Evolutionary conservation across 2,797 vertebrate genomes (phyloP), one percentile per base, ranked within the genome.

Genomic region (Coilia nasus): DNA sequence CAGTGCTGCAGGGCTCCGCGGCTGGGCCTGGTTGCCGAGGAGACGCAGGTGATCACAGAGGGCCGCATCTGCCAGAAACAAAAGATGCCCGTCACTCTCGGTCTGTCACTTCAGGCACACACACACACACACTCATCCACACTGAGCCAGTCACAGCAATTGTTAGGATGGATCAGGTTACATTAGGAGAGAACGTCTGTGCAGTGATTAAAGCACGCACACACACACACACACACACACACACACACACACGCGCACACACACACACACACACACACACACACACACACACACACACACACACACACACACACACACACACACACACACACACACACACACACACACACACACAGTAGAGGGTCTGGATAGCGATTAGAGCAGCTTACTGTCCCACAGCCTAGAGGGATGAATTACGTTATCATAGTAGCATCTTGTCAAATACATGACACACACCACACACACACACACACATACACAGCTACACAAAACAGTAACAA

Each of bases 11-110:
- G 91, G 7, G 92, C 84, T 80, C 91, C 92, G 88, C 84, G 87
- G 85, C 89, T 81, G 11, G 94, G 90, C 62, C 87, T 94, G 88
- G 92, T 91, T 78, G 90, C 83, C 0, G 95, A 95, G 60, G 96
- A 93, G 71, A 94, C 93, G 23, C 94, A 93, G 0, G 95, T 96
- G 92, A 96, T 96, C 88, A 96, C 96, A 35, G 95, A 95, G 7
- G 96, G 96, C 21, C 96, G 95, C 87, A 95, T 92, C 96, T 96
- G 87, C 25, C 75, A 82, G 44, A 86, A 57, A 47, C n/a, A 47
- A 12, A 54, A 47, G 44, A 23, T 23, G 44, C 23, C 9, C 47
- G 47, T 54, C 44, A 47, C 6, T 54, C n/a, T 17, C 25, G 44
- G 21, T n/a, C 44, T 81, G 80, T 81, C 47, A 47, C 44, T 21